Base-by-base conservation (phyloP, 2,888 invertebrate species). In the Acrobasis repandana region DNA sequence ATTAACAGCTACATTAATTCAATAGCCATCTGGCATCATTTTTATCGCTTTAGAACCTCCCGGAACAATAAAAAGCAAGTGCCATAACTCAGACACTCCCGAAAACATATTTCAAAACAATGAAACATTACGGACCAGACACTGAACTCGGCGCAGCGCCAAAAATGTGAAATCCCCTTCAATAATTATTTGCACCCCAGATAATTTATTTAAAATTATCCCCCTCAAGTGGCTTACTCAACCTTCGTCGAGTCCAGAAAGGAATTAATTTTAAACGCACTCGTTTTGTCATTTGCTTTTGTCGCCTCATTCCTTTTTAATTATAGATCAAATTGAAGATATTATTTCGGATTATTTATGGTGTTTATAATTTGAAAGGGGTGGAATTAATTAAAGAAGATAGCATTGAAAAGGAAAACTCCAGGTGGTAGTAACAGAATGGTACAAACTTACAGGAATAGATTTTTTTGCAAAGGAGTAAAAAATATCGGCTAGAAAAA, bases 121-220 rank as follows among this genome's bases (percentile, higher is more conserved):
- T 43, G 43, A 51, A 59, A 59, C 38, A 50, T 52, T 54, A 47
- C 48, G 34, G 11, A 28, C 52, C 60, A 60, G 60, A 59, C 58
- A 48, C 58, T 20, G 11, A 34, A 38, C 38, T 16, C 18, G 52
- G 52, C 46, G 46, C 15, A 15, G 18, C 43, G 60, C 58, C 58
- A 58, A 57, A 64, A 64, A 62, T 62, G 58, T 52, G 50, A 28
- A 60, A 49, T 57, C 66, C 62, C 61, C 54, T 57, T 51, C 66
- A 63, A 65, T 67, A 66, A 67, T 67, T 67, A 65, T 66, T 64
- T 67, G 66, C 65, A 63, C 65, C 63, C 66, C 51, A 52, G 64
- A 69, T 67, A 67, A 67, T 69, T 67, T 69, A 69, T 69, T 69
- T 66, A 67, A 67, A 69, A 67, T 67, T 66, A 69, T 67, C 63